Percentiles rank a stretch among this genome's conserved stretches.
Evolutionary conservation across 2,797 vertebrate species (phyloP).

Genomic region (Allobates femoralis): DNA sequence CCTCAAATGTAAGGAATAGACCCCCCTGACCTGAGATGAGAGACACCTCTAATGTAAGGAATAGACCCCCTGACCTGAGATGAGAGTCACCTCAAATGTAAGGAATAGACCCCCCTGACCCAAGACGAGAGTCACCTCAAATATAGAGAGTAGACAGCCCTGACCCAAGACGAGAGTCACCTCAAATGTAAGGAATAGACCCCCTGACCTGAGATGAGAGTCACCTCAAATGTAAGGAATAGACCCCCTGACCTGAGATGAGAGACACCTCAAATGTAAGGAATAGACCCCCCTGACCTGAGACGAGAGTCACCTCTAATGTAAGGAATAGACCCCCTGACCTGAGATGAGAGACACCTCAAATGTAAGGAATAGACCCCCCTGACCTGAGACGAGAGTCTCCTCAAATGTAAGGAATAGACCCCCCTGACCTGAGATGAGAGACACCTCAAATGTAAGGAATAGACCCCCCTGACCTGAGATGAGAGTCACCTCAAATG

Average conservation of each 20-base stretch:
- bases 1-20: background rate
- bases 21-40: background rate
- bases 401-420: background rate
- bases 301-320: no score
- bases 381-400: background rate
- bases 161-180: background rate
- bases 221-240: background rate
- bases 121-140: background rate
- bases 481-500: background rate
- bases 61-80: background rate
- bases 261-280: conserved; percentile 1
- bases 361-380: background rate
- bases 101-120: background rate
- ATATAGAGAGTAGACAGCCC: background rate
- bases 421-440: background rate
- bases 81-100: background rate
- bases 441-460: background rate
- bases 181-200: no score
- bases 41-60: background rate
- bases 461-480: background rate
- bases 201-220: background rate
- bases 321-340: no score
- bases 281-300: background rate
- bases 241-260: no score
- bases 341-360: background rate